Percentiles rank a stretch among this genome's conserved stretches.
Conservation (phyloP, 2,113 vertebrate genomes). For the Elephantulus edwardii region DNA sequence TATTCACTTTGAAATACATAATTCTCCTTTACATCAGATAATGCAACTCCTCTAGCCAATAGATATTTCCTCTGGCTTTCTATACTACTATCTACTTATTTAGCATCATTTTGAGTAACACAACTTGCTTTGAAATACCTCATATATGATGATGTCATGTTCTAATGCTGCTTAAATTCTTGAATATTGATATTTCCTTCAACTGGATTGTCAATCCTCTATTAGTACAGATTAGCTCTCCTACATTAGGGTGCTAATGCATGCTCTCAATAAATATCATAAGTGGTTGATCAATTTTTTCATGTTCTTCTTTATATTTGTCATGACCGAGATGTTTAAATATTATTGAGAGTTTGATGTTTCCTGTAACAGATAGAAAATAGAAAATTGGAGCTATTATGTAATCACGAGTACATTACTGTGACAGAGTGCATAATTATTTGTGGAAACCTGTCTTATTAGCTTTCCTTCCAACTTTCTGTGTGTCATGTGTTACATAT, state of each 20-base stretch:
- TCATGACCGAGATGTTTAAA: background rate
- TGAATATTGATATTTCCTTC: background rate
- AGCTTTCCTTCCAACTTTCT: background rate
- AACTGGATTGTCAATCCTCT: background rate
- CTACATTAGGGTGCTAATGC: background rate
- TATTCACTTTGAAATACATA: background rate
- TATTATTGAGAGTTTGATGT: background rate
- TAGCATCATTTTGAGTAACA: background rate
- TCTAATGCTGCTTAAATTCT: background rate
- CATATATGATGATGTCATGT: background rate
- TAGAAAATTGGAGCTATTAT: background rate
- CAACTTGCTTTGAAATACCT: background rate
- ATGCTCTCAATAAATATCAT: background rate
- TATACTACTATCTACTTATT: background rate
- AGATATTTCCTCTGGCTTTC: too few species aligned
- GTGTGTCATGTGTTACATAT: background rate
- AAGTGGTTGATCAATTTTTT: background rate
- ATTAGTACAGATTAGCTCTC: background rate
- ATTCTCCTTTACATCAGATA: background rate
- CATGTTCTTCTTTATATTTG: background rate
- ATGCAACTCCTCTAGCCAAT: background rate
- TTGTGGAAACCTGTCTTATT: background rate
- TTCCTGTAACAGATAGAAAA: background rate
- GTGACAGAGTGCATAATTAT: background rate
- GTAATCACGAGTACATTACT: background rate